A percentile compares a stretch with the other conserved stretches of the same genome.
phyloP scores from a whole-genome alignment of 2,113 vertebrate species.

The Trochalopteron elliotii region DNA sequence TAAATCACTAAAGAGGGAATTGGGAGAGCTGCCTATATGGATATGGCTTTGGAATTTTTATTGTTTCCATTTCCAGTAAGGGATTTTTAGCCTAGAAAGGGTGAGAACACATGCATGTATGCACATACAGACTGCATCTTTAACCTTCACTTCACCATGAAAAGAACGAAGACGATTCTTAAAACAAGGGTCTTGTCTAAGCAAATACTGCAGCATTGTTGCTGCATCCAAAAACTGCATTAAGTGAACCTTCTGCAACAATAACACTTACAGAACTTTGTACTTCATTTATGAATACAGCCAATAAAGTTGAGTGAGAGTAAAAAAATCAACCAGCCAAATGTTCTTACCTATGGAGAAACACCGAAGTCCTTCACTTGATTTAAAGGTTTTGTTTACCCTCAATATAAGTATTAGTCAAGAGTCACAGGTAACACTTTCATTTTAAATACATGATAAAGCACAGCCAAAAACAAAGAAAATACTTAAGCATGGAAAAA shows the following conservation, averaged over 20 bases:
- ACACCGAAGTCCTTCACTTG: neutral
- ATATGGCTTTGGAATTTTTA: neutral
- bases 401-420: neutral
- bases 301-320: neutral
- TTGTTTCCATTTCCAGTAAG: neutral
- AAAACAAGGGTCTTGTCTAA: neutral
- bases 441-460: neutral
- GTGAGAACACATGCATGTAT: neutral
- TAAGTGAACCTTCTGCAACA: neutral
- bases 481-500: neutral
- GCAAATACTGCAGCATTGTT: neutral
- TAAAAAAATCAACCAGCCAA: neutral
- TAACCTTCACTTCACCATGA: neutral
- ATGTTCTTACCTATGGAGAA: neutral
- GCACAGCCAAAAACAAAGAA: fast-evolving
- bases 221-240: neutral
- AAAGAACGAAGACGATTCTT: neutral
- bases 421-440: neutral
- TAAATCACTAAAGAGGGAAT: neutral
- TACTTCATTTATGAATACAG: neutral
- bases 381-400: neutral
- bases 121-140: neutral
- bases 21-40: neutral
- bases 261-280: neutral
- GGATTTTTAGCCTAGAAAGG: neutral